Evolutionary conservation across 2,797 vertebrate genomes (phyloP), one percentile per base, ranked within the genome.

Genomic region (Percopsis omiscomaycus): DNA sequence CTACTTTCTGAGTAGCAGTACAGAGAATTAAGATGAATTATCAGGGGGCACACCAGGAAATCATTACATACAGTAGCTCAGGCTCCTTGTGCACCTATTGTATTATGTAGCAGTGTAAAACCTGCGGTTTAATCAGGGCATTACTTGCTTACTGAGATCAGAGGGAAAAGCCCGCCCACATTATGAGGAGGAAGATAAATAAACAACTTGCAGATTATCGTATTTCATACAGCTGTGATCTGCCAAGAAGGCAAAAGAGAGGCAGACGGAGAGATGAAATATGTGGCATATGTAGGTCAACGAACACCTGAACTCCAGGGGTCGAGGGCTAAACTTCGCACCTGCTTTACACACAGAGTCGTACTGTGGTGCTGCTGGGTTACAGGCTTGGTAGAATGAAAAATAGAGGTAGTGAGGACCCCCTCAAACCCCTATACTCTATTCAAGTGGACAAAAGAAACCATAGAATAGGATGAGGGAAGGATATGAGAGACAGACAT

Each of bases 31-130:
- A 80, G 73, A 22, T 9, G 5, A 48, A 45, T 59, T 27, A 86
- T 81, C 69, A 83, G 42, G 28, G 75, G 62, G 80, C 12, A 66
- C 60, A 55, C 47, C 13, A 9, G 78, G 71, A 73, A 29, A 79
- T 86, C 75, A 71, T 84, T 85, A 82, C 74, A 68, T 69, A 60
- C 32, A 6, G 32, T 4, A 37, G 77, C n/a, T 45, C 66, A 74
- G 22, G 67, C 78, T 81, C 81, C 78, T 64, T 66, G 71, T 57
- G 53, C 48, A 73, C 66, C 76, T 77, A 61, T 85, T 86, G 77
- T 89, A 81, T 87, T 88, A 87, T 89, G 88, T 83, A 81, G 70
- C 58, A 64, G 79, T 84, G 80, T 83, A 82, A 90, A 89, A 82
- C 73, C 77, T 73, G 47, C 67, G 60, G 83, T 77, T 78, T 89